Evolutionary conservation across 2,113 vertebrate species (phyloP), one percentile per base, ranked within the genome.

Genomic region (Tor tambroides): DNA sequence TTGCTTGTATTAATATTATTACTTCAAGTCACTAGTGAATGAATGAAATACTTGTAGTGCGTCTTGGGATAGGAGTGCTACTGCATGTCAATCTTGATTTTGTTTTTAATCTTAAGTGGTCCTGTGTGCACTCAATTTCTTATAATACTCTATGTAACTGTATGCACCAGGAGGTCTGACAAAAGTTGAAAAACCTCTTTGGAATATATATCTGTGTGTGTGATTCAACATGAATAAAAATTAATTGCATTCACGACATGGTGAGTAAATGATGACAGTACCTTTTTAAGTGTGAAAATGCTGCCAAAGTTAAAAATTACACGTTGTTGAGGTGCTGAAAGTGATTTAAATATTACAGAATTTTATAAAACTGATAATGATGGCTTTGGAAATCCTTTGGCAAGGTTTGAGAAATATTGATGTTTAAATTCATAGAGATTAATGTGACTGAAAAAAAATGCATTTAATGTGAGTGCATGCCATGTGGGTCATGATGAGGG

Each of bases 1-100:
- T 28, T 59, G 32, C 78, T 87, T 23, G 21, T 83, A 56, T 79
- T 84, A 80, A 71, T 67, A 86, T n/a, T 51, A 88, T 54, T 65
- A 78, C 74, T 89, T 87, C 67, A 49, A 81, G 56, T 30, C 61
- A 85, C 30, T 2, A 75, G 56, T 81, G 59, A 84, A 81, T 85
- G 11, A 81, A 89, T 23, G 14, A 69, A 59, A 80, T 14, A 30
- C 49, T 81, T 74, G 79, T 51, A 43, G 51, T 28, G 35, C 17
- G 56, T 41, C 30, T 35, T 32, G 63, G 75, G 1, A 49, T 38
- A 9, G 28, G 2, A 59, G 49, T 1, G 30, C 26, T 84, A 54
- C 51, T 56, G 59, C 75, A 65, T 88, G 59, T 90, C 26, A 72
- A 41, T 67, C 72, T 65, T 9, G 63, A 80, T 69, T 84, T 54